Percentiles rank a stretch among this genome's conserved stretches.
Evolutionary conservation across 2,888 invertebrate species (phyloP).

Genomic region (Lamellibrachia satsuma): DNA sequence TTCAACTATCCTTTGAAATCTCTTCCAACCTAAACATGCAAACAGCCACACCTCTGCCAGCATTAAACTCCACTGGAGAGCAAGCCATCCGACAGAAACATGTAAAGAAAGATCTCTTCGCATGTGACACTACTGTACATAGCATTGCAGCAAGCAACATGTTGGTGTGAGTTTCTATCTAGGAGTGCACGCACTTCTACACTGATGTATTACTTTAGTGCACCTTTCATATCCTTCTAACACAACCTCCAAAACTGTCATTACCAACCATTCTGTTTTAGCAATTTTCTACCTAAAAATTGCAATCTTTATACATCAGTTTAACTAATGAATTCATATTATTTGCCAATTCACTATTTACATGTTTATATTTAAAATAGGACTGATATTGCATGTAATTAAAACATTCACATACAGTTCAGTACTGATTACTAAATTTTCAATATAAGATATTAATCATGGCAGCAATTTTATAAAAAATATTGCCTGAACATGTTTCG

Average conservation of each 20-base stretch:
- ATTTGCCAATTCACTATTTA: background rate
- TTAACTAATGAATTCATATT: background rate
- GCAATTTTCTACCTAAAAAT: background rate
- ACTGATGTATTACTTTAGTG: background rate
- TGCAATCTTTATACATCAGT: background rate
- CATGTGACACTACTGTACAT: background rate
- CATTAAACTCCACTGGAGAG: background rate
- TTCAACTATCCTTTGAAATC: background rate
- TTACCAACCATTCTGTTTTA: slow-evolving; percentile 1
- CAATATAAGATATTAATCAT: background rate
- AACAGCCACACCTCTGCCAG: background rate
- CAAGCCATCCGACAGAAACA: background rate
- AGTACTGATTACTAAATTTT: background rate
- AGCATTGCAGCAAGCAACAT: background rate
- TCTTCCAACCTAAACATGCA: background rate
- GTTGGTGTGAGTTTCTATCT: no score
- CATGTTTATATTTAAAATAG: background rate
- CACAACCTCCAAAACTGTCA: background rate
- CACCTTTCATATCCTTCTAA: background rate
- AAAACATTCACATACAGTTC: background rate
- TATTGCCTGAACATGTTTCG: background rate
- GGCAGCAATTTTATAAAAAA: background rate
- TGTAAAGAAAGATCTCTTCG: background rate
- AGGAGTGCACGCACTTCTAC: background rate
- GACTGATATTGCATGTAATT: background rate